Conservation (phyloP, 2,113 vertebrate genomes). For the Amphilophus citrinellus region DNA sequence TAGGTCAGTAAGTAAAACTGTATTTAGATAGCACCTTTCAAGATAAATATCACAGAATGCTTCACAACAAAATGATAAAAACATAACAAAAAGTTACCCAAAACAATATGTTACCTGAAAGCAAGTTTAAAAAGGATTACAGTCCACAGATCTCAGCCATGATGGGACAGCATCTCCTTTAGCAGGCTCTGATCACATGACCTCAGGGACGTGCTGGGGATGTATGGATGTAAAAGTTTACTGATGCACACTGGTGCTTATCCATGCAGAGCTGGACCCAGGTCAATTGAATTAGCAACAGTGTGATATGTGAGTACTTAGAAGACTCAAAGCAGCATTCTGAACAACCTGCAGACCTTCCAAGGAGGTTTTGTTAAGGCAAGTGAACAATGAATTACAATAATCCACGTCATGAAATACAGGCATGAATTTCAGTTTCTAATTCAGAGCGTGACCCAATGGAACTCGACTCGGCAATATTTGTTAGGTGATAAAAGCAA, state of each 20-base stretch:
- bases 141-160: background rate
- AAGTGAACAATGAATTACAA: background rate
- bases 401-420: background rate
- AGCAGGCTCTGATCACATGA: background rate
- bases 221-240: slow-evolving; percentile 2
- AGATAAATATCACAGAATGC: too few species aligned
- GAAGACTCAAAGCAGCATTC: background rate
- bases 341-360: background rate
- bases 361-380: background rate
- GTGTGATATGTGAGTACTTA: background rate
- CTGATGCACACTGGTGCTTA: background rate
- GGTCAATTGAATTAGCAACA: background rate
- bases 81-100: background rate
- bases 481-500: background rate
- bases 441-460: background rate
- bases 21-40: too few species aligned
- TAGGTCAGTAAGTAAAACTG: background rate
- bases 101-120: background rate
- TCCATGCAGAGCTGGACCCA: background rate
- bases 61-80: background rate
- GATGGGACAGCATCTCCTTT: background rate
- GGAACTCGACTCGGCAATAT: background rate
- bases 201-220: background rate
- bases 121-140: background rate
- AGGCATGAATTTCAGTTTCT: background rate